A percentile compares a stretch with the other conserved stretches of the same genome.
Conservation (phyloP, 2,888 invertebrate genomes). For the Campoplex capitator region DNA sequence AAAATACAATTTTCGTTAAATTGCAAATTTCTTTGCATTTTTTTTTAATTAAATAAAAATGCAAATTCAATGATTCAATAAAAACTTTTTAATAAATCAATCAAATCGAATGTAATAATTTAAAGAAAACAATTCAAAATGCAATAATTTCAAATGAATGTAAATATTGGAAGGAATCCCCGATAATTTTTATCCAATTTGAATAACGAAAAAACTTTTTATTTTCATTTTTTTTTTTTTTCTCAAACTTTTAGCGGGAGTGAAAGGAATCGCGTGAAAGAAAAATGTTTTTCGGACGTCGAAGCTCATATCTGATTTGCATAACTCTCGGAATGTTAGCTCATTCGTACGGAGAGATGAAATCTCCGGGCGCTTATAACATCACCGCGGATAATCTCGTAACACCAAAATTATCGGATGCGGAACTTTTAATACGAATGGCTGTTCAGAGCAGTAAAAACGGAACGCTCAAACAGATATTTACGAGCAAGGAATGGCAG, state of each 20-base stretch:
- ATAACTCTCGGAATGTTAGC: not conserved
- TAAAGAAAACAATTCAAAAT: too few species aligned
- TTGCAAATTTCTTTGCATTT: too few species aligned
- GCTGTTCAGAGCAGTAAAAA: conserved; percentile 16
- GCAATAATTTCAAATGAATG: too few species aligned
- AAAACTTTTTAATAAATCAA: too few species aligned
- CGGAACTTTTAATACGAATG: conserved; percentile 67
- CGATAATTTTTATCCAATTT: too few species aligned
- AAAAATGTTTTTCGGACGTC: not conserved
- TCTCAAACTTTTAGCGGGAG: not conserved
- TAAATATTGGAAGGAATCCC: too few species aligned
- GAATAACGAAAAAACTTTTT: too few species aligned
- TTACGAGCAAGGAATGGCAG: not conserved
- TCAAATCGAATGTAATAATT: too few species aligned
- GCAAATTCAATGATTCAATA: too few species aligned
- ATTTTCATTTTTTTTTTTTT: too few species aligned
- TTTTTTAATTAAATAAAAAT: too few species aligned
- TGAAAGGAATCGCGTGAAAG: not conserved
- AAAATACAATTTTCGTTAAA: too few species aligned
- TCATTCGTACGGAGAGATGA: not conserved
- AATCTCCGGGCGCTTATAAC: not conserved
- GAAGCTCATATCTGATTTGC: not conserved
- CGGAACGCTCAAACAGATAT: conserved; percentile 37
- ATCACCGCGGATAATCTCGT: conserved; percentile 9
- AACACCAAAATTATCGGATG: conserved; percentile 52